Evolutionary conservation across 2,888 invertebrate genomes (phyloP).

Genomic region (Zootermopsis nevadensis): DNA sequence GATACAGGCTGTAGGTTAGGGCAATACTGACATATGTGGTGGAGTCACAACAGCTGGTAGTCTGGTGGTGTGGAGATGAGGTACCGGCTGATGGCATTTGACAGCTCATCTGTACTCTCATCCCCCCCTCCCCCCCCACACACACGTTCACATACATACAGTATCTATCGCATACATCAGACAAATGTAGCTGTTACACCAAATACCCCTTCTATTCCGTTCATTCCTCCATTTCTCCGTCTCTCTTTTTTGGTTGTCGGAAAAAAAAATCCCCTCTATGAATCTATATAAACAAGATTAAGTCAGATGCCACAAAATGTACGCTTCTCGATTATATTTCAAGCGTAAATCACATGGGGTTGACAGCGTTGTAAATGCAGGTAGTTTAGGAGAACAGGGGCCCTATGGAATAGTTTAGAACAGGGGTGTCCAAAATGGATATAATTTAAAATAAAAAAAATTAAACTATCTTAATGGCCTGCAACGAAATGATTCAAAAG

Average conservation of each 20-base stretch:
- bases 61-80: not conserved
- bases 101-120: slow-evolving; percentile 15
- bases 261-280: slow-evolving; percentile 17
- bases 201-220: not conserved
- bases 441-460: no score
- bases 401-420: not conserved
- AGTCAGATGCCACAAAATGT: slow-evolving; percentile 30
- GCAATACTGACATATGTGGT: not conserved
- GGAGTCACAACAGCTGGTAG: slow-evolving; percentile 19
- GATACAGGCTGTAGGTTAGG: slow-evolving; percentile 16
- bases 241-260: not conserved
- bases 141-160: not conserved
- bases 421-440: no score
- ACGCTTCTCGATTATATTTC: slow-evolving; percentile 10
- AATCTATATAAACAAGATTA: slow-evolving; percentile 34
- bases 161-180: not conserved
- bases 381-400: not conserved
- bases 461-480: no score
- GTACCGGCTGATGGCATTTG: slow-evolving; percentile 7
- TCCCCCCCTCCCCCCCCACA: not conserved
- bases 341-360: not conserved
- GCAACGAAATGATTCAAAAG: no score
- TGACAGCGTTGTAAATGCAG: slow-evolving; percentile 1
- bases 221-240: not conserved
- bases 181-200: not conserved